A percentile compares a stretch with the other conserved stretches of the same genome.
Evolutionary conservation across 2,888 invertebrate species (phyloP).

Genomic region (Ganaspis brasiliensis): DNA sequence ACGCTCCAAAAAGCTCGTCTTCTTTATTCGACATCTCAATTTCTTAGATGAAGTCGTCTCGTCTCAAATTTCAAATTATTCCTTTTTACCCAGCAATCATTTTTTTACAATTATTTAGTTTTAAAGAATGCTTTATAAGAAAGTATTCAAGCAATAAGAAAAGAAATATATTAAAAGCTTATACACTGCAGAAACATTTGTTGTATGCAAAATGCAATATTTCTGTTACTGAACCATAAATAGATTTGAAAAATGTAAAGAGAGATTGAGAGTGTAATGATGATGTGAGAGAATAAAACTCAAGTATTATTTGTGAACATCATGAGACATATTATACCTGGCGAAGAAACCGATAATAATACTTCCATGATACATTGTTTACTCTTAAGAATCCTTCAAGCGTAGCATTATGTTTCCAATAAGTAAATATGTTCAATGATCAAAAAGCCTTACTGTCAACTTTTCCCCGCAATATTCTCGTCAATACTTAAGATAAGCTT

Average conservation of each 20-base stretch:
- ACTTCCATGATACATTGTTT: conserved; percentile 18
- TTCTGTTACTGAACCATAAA: too few species aligned
- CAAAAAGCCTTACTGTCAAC: conserved; percentile 20
- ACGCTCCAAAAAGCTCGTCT: background rate
- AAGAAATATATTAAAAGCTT: too few species aligned
- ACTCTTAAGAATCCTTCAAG: conserved; percentile 3
- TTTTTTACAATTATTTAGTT: conserved; percentile 10
- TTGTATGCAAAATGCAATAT: too few species aligned
- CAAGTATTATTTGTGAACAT: too few species aligned
- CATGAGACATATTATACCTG: too few species aligned
- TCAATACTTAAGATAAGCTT: conserved; percentile 1
- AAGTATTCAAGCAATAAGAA: too few species aligned
- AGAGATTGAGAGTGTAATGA: too few species aligned
- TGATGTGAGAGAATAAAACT: too few species aligned
- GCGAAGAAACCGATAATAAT: background rate
- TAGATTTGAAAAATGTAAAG: too few species aligned
- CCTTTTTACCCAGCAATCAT: background rate
- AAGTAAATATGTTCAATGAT: background rate
- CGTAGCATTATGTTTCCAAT: conserved; percentile 13
- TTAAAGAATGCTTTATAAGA: too few species aligned
- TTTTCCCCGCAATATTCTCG: background rate
- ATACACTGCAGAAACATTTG: too few species aligned
- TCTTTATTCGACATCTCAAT: conserved; percentile 1
- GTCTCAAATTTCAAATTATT: conserved; percentile 12
- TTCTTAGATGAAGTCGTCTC: background rate